A percentile compares a stretch with the other conserved stretches of the same genome.
phyloP scores from a whole-genome alignment of 2,888 invertebrate genomes.

The Mantis religiosa region DNA sequence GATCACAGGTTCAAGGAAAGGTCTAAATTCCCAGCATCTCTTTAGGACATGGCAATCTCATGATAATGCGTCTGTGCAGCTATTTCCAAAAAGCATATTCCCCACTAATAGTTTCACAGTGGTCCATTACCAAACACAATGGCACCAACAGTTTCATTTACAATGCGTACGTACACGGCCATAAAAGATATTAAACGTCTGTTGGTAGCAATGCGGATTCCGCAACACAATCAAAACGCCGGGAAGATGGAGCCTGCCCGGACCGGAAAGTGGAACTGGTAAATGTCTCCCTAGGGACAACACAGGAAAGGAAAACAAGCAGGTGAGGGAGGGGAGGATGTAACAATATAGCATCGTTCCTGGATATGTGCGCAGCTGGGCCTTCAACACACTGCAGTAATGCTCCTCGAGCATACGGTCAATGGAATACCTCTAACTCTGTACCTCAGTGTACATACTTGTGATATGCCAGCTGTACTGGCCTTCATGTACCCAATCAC shows the following conservation, averaged over 20 bases:
- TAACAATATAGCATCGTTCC: neutral
- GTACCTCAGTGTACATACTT: too few relatives aligned
- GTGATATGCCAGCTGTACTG: too few relatives aligned
- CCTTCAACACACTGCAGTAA: neutral
- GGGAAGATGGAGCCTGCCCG: constrained; percentile 14
- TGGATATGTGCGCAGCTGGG: neutral
- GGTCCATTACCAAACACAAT: neutral
- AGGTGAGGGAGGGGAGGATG: neutral
- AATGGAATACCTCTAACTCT: too few relatives aligned
- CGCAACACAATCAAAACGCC: neutral
- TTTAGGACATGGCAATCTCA: neutral
- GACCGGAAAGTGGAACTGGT: constrained; percentile 19
- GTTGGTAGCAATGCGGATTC: neutral
- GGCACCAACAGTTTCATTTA: neutral
- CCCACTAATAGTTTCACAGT: neutral
- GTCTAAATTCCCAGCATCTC: neutral
- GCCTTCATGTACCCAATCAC: too few relatives aligned
- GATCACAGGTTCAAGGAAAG: neutral
- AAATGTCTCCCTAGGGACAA: constrained; percentile 21
- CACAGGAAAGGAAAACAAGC: neutral
- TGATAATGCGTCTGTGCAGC: neutral
- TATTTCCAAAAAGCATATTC: neutral
- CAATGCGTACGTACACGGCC: neutral
- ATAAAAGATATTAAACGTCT: neutral
- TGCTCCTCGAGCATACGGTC: too few relatives aligned